phyloP scores from a whole-genome alignment of 2,113 vertebrate species.

The Atrichornis clamosus region DNA sequence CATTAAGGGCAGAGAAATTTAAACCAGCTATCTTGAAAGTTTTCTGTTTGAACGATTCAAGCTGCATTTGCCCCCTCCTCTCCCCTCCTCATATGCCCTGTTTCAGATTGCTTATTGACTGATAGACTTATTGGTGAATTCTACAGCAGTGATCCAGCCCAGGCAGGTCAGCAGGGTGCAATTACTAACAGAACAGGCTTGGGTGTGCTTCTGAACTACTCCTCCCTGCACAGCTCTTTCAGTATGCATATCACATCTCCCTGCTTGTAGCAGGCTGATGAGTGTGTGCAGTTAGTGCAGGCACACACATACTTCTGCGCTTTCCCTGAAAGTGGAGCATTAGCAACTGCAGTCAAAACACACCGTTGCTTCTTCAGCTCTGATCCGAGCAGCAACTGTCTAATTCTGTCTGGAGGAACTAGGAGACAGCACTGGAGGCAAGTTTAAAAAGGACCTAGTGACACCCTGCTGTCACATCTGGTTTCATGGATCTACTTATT shows the following conservation, averaged over 20 bases:
- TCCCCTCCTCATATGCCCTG: not conserved
- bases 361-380: slow-evolving; percentile 40
- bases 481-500: slow-evolving; percentile 19
- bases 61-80: not conserved
- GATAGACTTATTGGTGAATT: slow-evolving; percentile 48
- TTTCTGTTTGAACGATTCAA: not conserved
- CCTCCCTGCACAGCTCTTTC: slow-evolving; percentile 57
- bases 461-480: slow-evolving; percentile 53
- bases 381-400: slow-evolving; percentile 23
- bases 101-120: slow-evolving; percentile 37
- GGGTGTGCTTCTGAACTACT: slow-evolving; percentile 49
- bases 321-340: slow-evolving; percentile 64
- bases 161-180: slow-evolving; percentile 65
- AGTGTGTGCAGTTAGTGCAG: slow-evolving; percentile 64
- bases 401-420: slow-evolving; percentile 35
- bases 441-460: slow-evolving; percentile 51
- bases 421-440: slow-evolving; percentile 39
- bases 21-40: not conserved
- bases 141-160: slow-evolving; percentile 24
- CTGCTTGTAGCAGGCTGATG: slow-evolving; percentile 67
- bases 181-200: slow-evolving; percentile 40
- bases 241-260: slow-evolving; percentile 71
- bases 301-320: slow-evolving; percentile 56
- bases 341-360: slow-evolving; percentile 65
- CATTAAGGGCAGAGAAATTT: not conserved